These are phyloP conservation scores for Idaea straminata DNA, from an alignment of 2,888 invertebrate species.

Conservation along the genomic window DNA sequence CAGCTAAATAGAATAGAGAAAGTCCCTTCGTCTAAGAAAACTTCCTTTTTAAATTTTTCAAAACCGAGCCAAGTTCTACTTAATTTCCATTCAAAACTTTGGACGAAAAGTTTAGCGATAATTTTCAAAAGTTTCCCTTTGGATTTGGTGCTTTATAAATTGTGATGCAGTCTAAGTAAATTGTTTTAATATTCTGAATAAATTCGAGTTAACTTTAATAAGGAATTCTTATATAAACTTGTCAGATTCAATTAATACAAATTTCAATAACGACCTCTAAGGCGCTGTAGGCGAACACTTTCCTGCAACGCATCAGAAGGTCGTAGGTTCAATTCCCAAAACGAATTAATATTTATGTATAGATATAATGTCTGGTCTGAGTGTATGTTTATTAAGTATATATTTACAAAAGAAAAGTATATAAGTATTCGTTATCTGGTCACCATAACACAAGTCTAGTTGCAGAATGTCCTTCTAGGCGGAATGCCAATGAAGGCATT, in stretches of 20 bases:
- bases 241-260: background rate
- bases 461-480: background rate
- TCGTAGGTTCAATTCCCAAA: background rate
- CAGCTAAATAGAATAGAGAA: background rate
- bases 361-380: no score
- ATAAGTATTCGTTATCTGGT: no score
- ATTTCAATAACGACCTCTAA: no score
- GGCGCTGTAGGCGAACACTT: no score
- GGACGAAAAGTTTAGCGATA: conserved; percentile 46
- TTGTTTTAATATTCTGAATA: conserved; percentile 20
- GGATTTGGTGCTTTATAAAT: conserved; percentile 43
- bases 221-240: conserved; percentile 1
- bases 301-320: no score
- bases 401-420: no score
- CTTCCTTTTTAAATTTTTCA: conserved; percentile 31
- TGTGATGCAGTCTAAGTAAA: conserved; percentile 34
- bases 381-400: no score
- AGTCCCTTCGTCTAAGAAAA: background rate
- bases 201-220: conserved; percentile 9
- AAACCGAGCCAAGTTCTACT: conserved; percentile 36
- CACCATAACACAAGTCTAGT: no score
- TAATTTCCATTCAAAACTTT: conserved; percentile 48
- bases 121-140: conserved; percentile 46
- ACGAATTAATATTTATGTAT: no score
- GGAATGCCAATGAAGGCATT: background rate